A percentile compares a stretch with the other conserved stretches of the same genome.
phyloP scores from a whole-genome alignment of 1,140 invertebrate species.

The Drosophila mauritiana region DNA sequence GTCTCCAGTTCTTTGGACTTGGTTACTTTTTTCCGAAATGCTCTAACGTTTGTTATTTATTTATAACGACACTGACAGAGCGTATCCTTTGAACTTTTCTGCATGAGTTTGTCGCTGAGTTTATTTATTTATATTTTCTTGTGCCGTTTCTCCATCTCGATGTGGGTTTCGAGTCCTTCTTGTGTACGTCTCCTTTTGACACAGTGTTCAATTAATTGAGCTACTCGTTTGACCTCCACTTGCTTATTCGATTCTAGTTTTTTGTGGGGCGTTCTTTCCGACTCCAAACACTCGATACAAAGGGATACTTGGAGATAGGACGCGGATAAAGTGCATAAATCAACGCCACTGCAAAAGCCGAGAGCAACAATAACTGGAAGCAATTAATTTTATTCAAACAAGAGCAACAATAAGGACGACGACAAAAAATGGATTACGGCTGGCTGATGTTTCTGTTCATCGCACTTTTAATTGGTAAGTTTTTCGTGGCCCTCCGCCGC shows the following conservation, averaged over 20 bases:
- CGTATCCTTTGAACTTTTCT: constrained; percentile 79
- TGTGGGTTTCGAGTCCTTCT: constrained; percentile 13
- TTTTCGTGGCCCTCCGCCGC: constrained; percentile 29
- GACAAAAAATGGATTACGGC: constrained; percentile 73
- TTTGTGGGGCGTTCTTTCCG: constrained; percentile 21
- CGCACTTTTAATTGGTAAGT: constrained; percentile 73
- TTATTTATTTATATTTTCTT: constrained; percentile 55
- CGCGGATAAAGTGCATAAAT: constrained; percentile 36
- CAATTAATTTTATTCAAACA: constrained; percentile 70
- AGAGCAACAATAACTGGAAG: constrained; percentile 54
- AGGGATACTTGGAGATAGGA: constrained; percentile 22
- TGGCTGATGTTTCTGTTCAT: constrained; percentile 65
- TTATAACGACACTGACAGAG: constrained; percentile 72
- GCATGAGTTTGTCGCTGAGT: constrained; percentile 74
- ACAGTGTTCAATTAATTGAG: constrained; percentile 73
- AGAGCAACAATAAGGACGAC: constrained; percentile 31
- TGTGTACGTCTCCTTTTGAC: constrained; percentile 57
- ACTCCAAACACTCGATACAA: constrained; percentile 32
- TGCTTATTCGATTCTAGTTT: constrained; percentile 50
- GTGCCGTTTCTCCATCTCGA: constrained; percentile 11
- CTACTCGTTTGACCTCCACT: constrained; percentile 48
- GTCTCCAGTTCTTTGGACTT: constrained; percentile 24
- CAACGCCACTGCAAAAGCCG: constrained; percentile 42
- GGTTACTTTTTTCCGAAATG: constrained; percentile 33
- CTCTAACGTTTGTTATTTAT: constrained; percentile 81